Conservation (phyloP, 2,113 vertebrate species). For the Brachypodius melanocephalos region DNA sequence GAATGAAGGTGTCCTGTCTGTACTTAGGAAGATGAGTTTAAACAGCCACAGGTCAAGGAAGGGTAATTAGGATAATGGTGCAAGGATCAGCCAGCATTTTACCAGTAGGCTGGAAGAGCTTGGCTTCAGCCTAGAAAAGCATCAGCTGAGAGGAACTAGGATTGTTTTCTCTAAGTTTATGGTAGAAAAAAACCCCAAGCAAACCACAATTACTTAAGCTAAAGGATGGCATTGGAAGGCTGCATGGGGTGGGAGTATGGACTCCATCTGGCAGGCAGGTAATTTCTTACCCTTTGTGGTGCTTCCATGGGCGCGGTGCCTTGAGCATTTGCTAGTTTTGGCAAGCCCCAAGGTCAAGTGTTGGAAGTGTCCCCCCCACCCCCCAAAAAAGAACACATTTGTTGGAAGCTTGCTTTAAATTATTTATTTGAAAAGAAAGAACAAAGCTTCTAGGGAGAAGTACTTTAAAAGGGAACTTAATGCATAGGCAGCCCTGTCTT, state of each 20-base stretch:
- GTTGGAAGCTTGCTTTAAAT: neutral
- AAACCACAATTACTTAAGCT: neutral
- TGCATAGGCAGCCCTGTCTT: neutral
- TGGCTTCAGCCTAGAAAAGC: neutral
- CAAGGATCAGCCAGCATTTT: neutral
- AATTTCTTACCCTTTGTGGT: neutral
- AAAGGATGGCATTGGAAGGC: neutral
- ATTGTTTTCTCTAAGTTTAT: fast-evolving
- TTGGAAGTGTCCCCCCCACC: neutral
- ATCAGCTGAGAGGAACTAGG: neutral
- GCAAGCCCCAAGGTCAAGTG: neutral
- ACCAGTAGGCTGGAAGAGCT: neutral
- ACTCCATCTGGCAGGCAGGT: neutral
- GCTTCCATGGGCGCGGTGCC: neutral
- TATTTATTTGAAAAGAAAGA: neutral
- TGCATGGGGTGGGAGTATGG: neutral
- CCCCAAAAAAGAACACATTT: neutral
- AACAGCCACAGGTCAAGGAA: neutral
- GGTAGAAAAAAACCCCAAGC: neutral
- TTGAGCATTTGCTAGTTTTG: neutral
- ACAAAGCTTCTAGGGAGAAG: neutral
- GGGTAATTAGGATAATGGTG: neutral
- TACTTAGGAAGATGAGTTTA: slow-evolving; percentile 2
- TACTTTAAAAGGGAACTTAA: neutral
- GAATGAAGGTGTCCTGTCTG: neutral